These are phyloP conservation scores for Thysanoteuthis rhombus DNA, from an alignment of 2,888 invertebrate genomes.

Conservation along the genomic window DNA sequence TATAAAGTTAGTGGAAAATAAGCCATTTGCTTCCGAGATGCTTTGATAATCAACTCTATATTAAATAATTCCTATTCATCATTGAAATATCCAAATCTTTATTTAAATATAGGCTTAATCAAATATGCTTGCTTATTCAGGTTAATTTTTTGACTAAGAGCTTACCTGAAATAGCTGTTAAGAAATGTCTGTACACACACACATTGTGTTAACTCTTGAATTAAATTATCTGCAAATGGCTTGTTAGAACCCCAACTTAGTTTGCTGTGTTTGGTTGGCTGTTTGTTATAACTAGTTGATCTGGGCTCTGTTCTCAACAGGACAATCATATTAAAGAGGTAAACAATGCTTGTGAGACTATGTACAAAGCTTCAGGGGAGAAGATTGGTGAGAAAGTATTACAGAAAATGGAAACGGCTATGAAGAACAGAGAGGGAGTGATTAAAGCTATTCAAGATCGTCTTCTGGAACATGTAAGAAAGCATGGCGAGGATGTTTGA, in stretches of 20 bases:
- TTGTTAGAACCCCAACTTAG: background rate
- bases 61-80: background rate
- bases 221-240: background rate
- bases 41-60: background rate
- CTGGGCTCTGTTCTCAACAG: slow-evolving; percentile 42
- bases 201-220: too few relatives aligned
- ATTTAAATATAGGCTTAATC: too few relatives aligned
- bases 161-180: too few relatives aligned
- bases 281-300: slow-evolving; percentile 29
- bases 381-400: slow-evolving; percentile 73
- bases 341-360: slow-evolving; percentile 77
- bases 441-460: slow-evolving; percentile 90
- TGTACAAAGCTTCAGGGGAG: slow-evolving; percentile 84
- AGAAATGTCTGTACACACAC: too few relatives aligned
- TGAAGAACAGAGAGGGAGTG: slow-evolving; percentile 88
- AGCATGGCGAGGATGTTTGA: slow-evolving; percentile 18
- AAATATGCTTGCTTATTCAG: too few relatives aligned
- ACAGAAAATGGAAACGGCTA: slow-evolving; percentile 86
- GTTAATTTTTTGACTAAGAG: too few relatives aligned
- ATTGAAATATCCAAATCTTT: background rate
- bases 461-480: slow-evolving; percentile 88
- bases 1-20: slow-evolving; percentile 15
- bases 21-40: background rate
- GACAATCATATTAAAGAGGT: slow-evolving; percentile 64
- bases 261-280: slow-evolving; percentile 34